Base-by-base conservation (phyloP, 2,888 invertebrate genomes). In the Folsomia manolachei region DNA sequence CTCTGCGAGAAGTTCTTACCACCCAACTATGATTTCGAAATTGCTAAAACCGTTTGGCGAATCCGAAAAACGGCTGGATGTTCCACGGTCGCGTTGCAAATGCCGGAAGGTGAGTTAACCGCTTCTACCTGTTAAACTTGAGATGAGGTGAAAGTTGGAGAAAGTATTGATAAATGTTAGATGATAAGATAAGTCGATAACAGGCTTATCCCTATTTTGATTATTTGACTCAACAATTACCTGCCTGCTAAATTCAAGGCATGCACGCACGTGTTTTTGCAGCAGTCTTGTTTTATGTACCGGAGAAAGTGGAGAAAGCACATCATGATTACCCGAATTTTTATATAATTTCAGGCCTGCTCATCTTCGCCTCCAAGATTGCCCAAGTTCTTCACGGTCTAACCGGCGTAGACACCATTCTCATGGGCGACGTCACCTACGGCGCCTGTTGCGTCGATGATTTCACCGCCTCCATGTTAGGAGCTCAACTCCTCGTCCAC, bases 371-470 rank as follows among this genome's bases (percentile, higher is more conserved):
- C 0, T 93, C 95, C 75, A 91, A 93, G 1, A 90, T 99, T 73
- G 91, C 94, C 77, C 97, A 98, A 83, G 95, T 99, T 76, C 97
- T 80, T 91, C 94, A 84, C 88, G 84, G 84, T 70, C 95, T 95
- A 82, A 94, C 95, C 1, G 89, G 88, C 51, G 94, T 94, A 1
- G 96, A 97, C 81, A 91, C 93, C 0, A 89, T 98, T 64, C 96
- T 99, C 75, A 95, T 99, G 95, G 98, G 96, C 7, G 99, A 99
- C 85, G 97, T 99, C 19, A 98, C 99, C 0, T 99, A 99, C 83
- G 99, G 99, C 52, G 99, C 99, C 0, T 99, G 99, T 83, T 99
- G 99, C 84, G 91, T 99, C 14, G 99, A 99, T 83, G 99, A 99
- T 86, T 93, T 90, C 83, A 95, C 96, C 0, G 97, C 98, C 0